phyloP scores from a whole-genome alignment of 2,113 vertebrate species.

The Melanocharis versteri region DNA sequence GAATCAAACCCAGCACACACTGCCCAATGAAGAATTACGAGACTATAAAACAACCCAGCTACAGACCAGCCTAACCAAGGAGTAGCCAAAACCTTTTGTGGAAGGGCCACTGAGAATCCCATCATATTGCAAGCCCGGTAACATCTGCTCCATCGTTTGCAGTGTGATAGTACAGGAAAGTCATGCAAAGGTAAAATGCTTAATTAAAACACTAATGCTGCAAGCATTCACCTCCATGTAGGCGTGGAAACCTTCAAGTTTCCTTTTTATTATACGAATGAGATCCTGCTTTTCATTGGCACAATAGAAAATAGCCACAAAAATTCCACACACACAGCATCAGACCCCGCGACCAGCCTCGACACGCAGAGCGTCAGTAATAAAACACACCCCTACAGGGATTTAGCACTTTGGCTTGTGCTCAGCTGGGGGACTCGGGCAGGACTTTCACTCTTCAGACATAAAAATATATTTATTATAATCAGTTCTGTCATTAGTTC shows the following conservation, averaged over 20 bases:
- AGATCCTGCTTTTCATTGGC: constrained; percentile 60
- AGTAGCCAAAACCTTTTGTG: not conserved
- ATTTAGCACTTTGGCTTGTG: constrained; percentile 62
- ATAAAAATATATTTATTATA: constrained; percentile 6
- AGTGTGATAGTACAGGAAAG: not conserved
- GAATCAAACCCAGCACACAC: not conserved
- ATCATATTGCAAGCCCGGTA: not conserved
- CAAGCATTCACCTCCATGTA: constrained; percentile 22
- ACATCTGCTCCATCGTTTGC: not conserved
- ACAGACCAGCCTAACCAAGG: not conserved
- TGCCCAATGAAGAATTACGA: not conserved
- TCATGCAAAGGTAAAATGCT: not conserved
- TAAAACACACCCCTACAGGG: constrained; percentile 69
- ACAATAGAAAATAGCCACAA: constrained; percentile 70
- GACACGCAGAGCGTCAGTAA: constrained; percentile 77
- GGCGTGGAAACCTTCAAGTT: constrained; percentile 43
- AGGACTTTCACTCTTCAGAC: constrained; percentile 77
- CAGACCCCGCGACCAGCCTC: constrained; percentile 74
- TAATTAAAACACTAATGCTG: constrained; percentile 30
- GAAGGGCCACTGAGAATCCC: not conserved
- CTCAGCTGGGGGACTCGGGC: constrained; percentile 67
- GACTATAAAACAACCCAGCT: not conserved
- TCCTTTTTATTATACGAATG: constrained; percentile 67
- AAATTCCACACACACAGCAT: constrained; percentile 84
- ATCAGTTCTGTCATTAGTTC: constrained; percentile 12